Evolutionary conservation across 2,113 vertebrate genomes (phyloP), one percentile per base, ranked within the genome.

Genomic region (Pseudorectes ferrugineus): DNA sequence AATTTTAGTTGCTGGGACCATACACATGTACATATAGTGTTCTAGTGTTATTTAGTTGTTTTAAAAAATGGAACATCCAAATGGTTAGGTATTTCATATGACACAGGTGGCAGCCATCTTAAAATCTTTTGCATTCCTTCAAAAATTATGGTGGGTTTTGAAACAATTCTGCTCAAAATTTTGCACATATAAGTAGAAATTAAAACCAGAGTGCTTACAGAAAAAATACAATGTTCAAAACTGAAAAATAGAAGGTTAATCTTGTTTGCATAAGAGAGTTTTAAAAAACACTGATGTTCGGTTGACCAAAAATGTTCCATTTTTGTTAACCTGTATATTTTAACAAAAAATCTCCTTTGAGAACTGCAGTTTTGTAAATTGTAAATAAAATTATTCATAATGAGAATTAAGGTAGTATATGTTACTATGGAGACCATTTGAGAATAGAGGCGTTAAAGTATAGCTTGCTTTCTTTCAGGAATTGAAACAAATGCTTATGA

Each of bases 401-500:
- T 84, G 46, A 93, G 61, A 97, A 85, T 93, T 94, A 93, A 73
- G 77, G 42, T 81, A 72, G 25, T 95, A 8, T 78, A 46, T 97
- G 38, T 76, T 95, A 87, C 90, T 94, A 90, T 86, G 86, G 80
- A 74, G 23, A 97, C 88, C 68, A 72, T 77, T 89, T 91, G 38
- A 63, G 62, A 97, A 94, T 91, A 72, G n/a, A 91, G 29, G 26
- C 89, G 13, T 79, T 91, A 85, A 89, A 95, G 89, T 93, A 75
- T 59, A 89, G 19, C 59, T 96, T 97, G 11, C 74, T 92, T 96
- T 73, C 62, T 89, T 94, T 80, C 58, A 89, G 65, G 52, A 68
- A 65, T 42, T 68, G 57, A 89, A 86, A 58, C 4, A 91, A 86
- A 67, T 35, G 33, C 10, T 51, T 94, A 29, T 86, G n/a, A 92